Percentiles rank a stretch among this genome's conserved stretches.
Conservation (phyloP, 2,113 vertebrate species). For the Cettia cetti region DNA sequence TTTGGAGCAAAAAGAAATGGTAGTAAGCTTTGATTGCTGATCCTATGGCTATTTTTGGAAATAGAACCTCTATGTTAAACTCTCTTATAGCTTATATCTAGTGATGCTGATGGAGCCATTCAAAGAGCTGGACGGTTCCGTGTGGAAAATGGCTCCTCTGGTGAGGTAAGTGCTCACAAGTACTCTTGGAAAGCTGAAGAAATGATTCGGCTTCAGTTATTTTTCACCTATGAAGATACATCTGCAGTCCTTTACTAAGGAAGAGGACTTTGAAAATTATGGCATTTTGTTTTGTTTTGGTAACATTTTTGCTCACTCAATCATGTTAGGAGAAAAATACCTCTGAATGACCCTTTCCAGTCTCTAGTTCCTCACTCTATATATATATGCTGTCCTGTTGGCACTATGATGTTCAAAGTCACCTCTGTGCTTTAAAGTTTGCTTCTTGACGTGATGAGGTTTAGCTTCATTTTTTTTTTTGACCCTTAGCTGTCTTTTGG, state of each 20-base stretch:
- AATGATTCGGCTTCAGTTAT: neutral
- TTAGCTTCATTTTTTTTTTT: neutral
- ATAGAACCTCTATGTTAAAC: neutral
- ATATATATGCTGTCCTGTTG: neutral
- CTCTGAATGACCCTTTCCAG: neutral
- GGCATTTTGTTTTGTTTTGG: neutral
- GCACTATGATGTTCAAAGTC: neutral
- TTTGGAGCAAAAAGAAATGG: neutral
- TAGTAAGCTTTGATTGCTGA: neutral
- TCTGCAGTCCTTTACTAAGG: neutral
- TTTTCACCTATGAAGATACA: neutral
- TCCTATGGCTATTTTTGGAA: neutral
- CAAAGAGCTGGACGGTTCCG: slow-evolving; percentile 96
- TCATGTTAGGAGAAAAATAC: neutral
- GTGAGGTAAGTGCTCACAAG: slow-evolving; percentile 80
- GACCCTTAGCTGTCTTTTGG: neutral
- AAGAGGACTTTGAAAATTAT: neutral
- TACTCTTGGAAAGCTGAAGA: neutral
- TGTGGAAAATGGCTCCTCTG: slow-evolving; percentile 94
- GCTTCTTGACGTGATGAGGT: neutral
- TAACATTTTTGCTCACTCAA: neutral
- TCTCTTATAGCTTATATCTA: slow-evolving; percentile 89
- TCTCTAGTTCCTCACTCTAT: neutral
- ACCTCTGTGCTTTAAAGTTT: neutral
- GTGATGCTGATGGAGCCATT: slow-evolving; percentile 97